Evolutionary conservation across 1,140 invertebrate genomes (phyloP).

Genomic region (Brachionus paranguensis): DNA sequence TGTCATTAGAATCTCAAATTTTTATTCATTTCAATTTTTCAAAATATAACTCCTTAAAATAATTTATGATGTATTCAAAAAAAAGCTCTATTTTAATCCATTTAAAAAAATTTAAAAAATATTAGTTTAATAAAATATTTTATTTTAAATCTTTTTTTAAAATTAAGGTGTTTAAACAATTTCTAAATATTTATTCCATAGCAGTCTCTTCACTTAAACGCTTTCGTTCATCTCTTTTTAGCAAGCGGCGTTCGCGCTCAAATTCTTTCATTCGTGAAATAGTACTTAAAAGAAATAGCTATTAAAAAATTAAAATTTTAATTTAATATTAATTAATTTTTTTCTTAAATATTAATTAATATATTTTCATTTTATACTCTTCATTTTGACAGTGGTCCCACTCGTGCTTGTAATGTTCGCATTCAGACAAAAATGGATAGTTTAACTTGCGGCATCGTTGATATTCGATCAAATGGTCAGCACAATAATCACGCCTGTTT

Average conservation of each 20-base stretch:
- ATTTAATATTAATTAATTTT: neutral
- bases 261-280: constrained; percentile 38
- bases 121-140: neutral
- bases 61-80: neutral
- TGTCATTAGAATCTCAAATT: too few relatives aligned
- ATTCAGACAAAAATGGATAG: constrained; percentile 27
- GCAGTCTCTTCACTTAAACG: constrained; percentile 1
- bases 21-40: too few relatives aligned
- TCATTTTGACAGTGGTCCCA: constrained; percentile 40
- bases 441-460: constrained; percentile 26
- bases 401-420: constrained; percentile 30
- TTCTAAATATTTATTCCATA: neutral
- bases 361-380: neutral
- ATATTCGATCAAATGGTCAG: constrained; percentile 32
- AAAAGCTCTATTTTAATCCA: neutral
- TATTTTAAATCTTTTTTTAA: neutral
- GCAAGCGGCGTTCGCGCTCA: neutral
- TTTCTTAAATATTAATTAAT: neutral
- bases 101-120: neutral
- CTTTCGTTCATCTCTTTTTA: constrained; percentile 26
- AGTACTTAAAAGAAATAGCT: neutral
- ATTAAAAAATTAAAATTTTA: neutral
- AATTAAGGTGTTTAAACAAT: neutral
- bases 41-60: neutral
- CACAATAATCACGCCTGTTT: constrained; percentile 30